Base-by-base conservation (phyloP, 2,888 invertebrate genomes). In the Tubulanus polymorphus region DNA sequence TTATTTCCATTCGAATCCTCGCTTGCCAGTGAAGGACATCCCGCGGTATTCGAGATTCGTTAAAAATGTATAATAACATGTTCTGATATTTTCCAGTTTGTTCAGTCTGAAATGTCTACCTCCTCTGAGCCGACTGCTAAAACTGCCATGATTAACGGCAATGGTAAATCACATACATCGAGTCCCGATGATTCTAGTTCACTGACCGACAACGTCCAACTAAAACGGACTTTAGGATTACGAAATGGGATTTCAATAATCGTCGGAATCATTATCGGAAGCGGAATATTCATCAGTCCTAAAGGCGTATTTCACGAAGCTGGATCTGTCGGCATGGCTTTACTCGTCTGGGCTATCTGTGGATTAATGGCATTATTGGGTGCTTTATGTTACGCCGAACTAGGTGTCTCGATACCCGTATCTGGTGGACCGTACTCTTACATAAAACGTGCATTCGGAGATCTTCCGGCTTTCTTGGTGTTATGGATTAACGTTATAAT, bases 201-300 rank as follows among this genome's bases (percentile, higher is more conserved):
- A n/a, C n/a, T n/a, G n/a, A n/a, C n/a, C 15, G 37, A 47, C 15
- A 46, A 46, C 35, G 66, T 72, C 32, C 61, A 62, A 48, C 60
- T 73, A 27, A 67, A 68, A 57, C 67, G 68, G 58, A 68, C 69
- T 56, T 68, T 74, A 23, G 66, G 59, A 35, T 55, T 74, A 15
- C 60, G 69, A 18, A 70, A 70, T 48, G 71, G 70, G 29, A 70
- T 72, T 5, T 65, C 67, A 37, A 71, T 74, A 30, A 74, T 74
- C 52, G 67, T 72, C 26, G 94, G 94, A 48, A 88, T 93, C 61
- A 93, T 94, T 64, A 88, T 94, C 52, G 96, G 96, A 1, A 88
- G 94, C 1, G 96, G 96, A 10, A 95, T 95, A 69, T 96, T 96
- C 79, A 91, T 95, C 45, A 90, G 93, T 28, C 95, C 95, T 0